These are phyloP conservation scores for Magallana gigas DNA, from an alignment of 1,140 invertebrate species.

Conservation along the genomic window DNA sequence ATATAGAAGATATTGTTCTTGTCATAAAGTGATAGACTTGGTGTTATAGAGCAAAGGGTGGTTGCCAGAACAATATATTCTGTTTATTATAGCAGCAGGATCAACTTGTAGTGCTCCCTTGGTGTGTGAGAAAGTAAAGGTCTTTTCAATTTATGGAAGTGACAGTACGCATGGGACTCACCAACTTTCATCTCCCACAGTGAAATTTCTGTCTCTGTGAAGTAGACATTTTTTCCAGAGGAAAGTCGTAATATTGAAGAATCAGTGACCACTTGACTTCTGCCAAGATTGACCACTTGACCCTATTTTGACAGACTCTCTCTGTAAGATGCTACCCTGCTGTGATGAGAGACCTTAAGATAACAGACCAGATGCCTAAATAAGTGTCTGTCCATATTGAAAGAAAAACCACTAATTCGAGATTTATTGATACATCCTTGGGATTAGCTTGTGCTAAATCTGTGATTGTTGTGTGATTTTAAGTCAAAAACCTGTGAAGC, in stretches of 20 bases:
- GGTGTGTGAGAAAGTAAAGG: no score
- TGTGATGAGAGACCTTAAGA: background rate
- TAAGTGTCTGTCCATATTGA: background rate
- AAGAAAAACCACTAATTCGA: conserved; percentile 14
- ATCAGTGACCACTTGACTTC: background rate
- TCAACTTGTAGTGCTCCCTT: no score
- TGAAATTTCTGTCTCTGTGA: no score
- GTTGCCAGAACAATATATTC: background rate
- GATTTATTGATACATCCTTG: conserved; percentile 7
- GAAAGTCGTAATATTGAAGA: background rate
- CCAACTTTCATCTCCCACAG: no score
- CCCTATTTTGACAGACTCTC: background rate
- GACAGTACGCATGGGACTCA: no score
- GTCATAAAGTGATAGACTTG: background rate
- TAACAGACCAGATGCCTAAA: background rate
- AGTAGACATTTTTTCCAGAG: background rate
- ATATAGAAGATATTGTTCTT: background rate
- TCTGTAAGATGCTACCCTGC: background rate
- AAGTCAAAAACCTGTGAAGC: background rate
- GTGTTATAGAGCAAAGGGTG: background rate
- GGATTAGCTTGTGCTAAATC: conserved; percentile 5
- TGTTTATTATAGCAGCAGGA: background rate
- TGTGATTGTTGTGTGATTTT: background rate
- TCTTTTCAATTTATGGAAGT: no score
- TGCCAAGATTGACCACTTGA: background rate